A percentile compares a stretch with the other conserved stretches of the same genome.
phyloP scores from a whole-genome alignment of 2,797 vertebrate genomes.

The Macrochelys suwanniensis region DNA sequence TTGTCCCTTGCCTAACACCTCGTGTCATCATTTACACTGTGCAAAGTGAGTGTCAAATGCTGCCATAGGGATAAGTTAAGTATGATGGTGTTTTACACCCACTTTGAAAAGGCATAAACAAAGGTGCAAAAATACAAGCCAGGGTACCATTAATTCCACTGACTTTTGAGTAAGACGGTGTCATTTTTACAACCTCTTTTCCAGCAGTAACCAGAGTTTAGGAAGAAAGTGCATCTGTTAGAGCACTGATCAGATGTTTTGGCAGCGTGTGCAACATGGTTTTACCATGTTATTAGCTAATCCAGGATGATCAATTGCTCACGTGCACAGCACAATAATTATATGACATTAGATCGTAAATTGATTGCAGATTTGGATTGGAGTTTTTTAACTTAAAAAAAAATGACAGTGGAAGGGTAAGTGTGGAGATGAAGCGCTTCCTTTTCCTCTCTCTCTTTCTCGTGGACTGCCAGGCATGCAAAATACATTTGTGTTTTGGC shows the following conservation, averaged over 20 bases:
- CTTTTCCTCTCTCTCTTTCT: not conserved
- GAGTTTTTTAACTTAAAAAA: conserved; percentile 12
- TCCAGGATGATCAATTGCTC: conserved; percentile 37
- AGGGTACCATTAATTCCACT: not conserved
- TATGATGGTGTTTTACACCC: not conserved
- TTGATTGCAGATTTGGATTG: conserved; percentile 14
- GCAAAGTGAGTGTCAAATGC: conserved; percentile 3
- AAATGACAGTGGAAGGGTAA: not conserved
- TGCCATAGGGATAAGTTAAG: not conserved
- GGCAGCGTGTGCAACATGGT: not conserved
- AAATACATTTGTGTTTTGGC: conserved; percentile 22
- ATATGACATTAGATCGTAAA: conserved; percentile 32
- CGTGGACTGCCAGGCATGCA: not conserved
- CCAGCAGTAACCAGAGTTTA: not conserved
- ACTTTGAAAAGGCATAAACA: not conserved
- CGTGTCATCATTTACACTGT: not conserved
- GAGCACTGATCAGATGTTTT: conserved; percentile 23
- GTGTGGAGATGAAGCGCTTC: conserved; percentile 8
- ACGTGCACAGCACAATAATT: conserved; percentile 47
- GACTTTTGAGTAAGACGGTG: conserved; percentile 1
- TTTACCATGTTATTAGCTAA: conserved; percentile 52
- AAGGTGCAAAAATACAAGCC: not conserved
- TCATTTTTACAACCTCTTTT: conserved; percentile 35
- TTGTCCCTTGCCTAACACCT: not conserved
- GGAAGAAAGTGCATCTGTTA: conserved; percentile 9